phyloP scores from a whole-genome alignment of 2,797 vertebrate genomes.

The Masticophis lateralis region DNA sequence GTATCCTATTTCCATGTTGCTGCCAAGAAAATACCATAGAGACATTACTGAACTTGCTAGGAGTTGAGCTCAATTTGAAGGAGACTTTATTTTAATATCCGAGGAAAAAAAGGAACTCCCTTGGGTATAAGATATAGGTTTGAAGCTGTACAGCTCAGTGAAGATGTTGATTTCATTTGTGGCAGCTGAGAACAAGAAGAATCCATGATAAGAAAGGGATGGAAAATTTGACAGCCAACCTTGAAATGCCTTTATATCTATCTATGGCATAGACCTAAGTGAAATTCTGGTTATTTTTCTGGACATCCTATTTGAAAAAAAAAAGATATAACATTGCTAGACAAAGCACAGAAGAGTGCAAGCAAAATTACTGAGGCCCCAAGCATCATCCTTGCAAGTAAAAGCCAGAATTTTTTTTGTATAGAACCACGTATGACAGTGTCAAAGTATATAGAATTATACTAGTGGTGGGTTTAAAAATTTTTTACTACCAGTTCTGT shows the following conservation, averaged over 20 bases:
- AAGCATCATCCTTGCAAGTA: not conserved
- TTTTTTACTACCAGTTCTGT: too few relatives aligned
- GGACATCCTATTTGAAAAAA: not conserved
- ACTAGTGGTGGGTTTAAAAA: too few relatives aligned
- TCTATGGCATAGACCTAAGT: not conserved
- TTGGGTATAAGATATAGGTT: not conserved
- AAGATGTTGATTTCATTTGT: not conserved
- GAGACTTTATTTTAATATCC: not conserved
- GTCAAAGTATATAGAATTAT: too few relatives aligned
- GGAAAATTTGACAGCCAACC: not conserved
- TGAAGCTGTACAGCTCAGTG: not conserved
- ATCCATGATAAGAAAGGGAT: not conserved
- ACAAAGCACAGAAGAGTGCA: not conserved
- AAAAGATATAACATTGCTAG: not conserved
- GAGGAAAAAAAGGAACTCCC: not conserved
- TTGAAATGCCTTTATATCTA: not conserved
- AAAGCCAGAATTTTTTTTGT: not conserved
- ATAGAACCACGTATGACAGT: not conserved
- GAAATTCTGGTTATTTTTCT: not conserved
- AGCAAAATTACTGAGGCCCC: not conserved
- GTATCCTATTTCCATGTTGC: not conserved
- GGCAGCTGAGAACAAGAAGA: not conserved
- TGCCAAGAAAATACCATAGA: not conserved
- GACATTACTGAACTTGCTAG: not conserved
- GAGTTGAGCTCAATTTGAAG: not conserved